Evolutionary conservation across 2,797 vertebrate species (phyloP), one percentile per base, ranked within the genome.

Genomic region (Xenentodon cancila): DNA sequence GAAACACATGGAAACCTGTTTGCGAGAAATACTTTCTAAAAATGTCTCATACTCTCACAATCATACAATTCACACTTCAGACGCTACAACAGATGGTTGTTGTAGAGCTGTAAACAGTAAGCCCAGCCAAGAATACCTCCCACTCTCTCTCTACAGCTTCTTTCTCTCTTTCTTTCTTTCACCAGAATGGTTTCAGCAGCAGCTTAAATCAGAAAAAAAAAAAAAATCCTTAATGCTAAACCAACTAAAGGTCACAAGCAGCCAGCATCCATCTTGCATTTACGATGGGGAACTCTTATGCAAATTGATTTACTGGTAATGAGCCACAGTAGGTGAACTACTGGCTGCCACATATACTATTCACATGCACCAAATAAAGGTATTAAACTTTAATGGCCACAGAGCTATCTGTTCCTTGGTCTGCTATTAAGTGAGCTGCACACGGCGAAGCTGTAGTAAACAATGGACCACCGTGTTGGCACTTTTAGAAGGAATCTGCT

Each of bases 361-460:
- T 82, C 67, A 73, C 76, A 68, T 48, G 53, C 73, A 86, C 70
- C 67, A 87, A 87, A 90, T 72, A 75, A 82, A 71, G 52, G 54
- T 49, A 74, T 88, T 73, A 81, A 78, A 79, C 73, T 82, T 83
- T 84, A 89, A 85, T 79, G 61, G 75, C 58, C 30, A 37, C 32
- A 43, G 48, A 54, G 68, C 56, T 37, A 68, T 72, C 80, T 42
- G 53, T 64, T 71, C 68, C 71, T 59, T 62, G 57, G 46, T 69
- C 56, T 75, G 60, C 62, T 61, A 27, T 76, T 71, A 71, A 53
- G 62, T 54, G 30, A 76, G 59, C 20, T 32, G 59, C 40, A 27
- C 42, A 60, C 45, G 71, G 62, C 34, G 58, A 51, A 19, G 58
- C 30, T 15, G 42, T 1, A 63, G 44, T 58, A 71, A 84, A 79